Evolutionary conservation across 2,113 vertebrate species (phyloP), one percentile per base, ranked within the genome.

Genomic region (Psophia crepitans): DNA sequence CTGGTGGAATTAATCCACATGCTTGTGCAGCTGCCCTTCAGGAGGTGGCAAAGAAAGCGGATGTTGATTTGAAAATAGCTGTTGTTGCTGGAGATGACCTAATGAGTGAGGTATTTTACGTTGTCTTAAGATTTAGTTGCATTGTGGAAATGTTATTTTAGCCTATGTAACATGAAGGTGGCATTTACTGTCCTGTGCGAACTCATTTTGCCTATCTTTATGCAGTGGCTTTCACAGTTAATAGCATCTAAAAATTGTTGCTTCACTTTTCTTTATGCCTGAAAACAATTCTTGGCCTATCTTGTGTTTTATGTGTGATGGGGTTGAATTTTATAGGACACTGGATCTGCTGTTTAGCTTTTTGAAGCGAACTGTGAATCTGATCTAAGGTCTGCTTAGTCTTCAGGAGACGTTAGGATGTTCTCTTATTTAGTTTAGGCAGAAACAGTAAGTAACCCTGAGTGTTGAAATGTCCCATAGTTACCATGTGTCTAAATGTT

Each of bases 71-170:
- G 53, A 99, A 99, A 97, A 98, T 99, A 58, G 99, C 98, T 13
- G 98, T 99, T 97, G 98, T 99, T 90, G 97, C 98, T 16, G 98
- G 99, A 21, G 99, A 99, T 90, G 98, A 99, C 97, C 96, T 99
- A 73, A 99, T 99, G 98, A 96, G 96, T 24, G 97, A 98, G 74
- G 99, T 99, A 97, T 78, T 87, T 44, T 60, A 11, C 37, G 87
- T 61, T 54, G 22, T 85, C 43, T 73, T 66, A 79, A 39, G 15
- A 24, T n/a, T 39, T 37, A 15, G 18, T 68, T 41, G 33, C 14
- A 13, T 21, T 39, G 12, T 24, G 30, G 12, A 78, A 76, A 19
- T n/a, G n/a, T 21, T 9, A 48, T 24, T 65, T 57, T 32, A 30
- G 28, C 58, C 24, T 81, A 3, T 41, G 5, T 63, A 51, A 43